phyloP scores from a whole-genome alignment of 2,797 vertebrate species.

The Chelmon rostratus region DNA sequence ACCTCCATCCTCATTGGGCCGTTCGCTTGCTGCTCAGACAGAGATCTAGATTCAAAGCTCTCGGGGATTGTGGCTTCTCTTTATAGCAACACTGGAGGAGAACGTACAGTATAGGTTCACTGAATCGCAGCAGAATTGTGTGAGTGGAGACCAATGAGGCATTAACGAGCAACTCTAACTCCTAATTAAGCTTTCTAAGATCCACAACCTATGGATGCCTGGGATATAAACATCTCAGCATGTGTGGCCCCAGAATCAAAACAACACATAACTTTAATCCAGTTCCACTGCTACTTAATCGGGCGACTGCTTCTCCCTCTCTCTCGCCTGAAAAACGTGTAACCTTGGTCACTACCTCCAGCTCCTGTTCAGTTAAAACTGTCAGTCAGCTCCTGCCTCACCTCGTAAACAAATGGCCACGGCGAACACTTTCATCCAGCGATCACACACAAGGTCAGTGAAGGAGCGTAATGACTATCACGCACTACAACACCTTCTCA shows the following conservation, averaged over 20 bases:
- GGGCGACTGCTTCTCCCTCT: neutral
- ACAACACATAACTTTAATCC: constrained; percentile 32
- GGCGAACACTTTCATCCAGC: constrained; percentile 40
- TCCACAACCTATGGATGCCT: constrained; percentile 53
- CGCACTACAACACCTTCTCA: constrained; percentile 55
- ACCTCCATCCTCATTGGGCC: constrained; percentile 58
- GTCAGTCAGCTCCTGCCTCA: constrained; percentile 52
- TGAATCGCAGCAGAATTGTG: constrained; percentile 69
- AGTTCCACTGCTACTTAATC: constrained; percentile 7
- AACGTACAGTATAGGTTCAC: constrained; percentile 65
- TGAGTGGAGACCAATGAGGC: constrained; percentile 70
- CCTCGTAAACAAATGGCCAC: constrained; percentile 57
- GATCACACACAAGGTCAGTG: constrained; percentile 63
- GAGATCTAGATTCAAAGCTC: constrained; percentile 72
- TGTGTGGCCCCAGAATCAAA: constrained; percentile 37
- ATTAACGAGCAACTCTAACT: constrained; percentile 62
- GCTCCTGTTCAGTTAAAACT: constrained; percentile 31
- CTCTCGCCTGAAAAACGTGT: constrained; percentile 2
- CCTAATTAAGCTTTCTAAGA: constrained; percentile 71
- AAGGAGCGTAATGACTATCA: constrained; percentile 55
- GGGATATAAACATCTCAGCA: constrained; percentile 62
- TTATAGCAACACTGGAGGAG: constrained; percentile 70
- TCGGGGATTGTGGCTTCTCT: constrained; percentile 70
- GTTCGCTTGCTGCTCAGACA: constrained; percentile 42
- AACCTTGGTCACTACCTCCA: constrained; percentile 50